These are phyloP conservation scores for Cavia porcellus DNA, from an alignment of 2,113 vertebrate genomes.

Conservation along the genomic window DNA sequence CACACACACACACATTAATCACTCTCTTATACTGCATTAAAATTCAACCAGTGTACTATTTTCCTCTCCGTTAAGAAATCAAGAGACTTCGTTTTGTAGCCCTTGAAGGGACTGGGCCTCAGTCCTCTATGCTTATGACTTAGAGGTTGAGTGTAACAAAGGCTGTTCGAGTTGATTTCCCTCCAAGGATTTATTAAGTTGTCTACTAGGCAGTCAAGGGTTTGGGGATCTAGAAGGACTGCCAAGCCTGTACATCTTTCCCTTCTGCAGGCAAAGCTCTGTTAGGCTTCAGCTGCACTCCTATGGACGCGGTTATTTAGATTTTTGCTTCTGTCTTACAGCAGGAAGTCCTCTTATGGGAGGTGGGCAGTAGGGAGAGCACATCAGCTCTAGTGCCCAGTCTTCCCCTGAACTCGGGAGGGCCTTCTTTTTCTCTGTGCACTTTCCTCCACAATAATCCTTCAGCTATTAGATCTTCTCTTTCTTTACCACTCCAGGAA, in stretches of 20 bases:
- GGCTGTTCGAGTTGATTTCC: neutral
- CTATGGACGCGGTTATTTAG: neutral
- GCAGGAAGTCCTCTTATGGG: neutral
- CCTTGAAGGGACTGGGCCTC: neutral
- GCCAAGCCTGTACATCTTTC: neutral
- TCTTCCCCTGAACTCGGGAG: neutral
- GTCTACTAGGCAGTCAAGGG: neutral
- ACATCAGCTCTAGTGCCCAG: neutral
- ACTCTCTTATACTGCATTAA: neutral
- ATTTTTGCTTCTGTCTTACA: neutral
- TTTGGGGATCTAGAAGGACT: neutral
- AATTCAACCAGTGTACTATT: neutral
- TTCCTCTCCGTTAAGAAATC: neutral
- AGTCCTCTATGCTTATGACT: neutral
- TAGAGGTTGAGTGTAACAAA: neutral
- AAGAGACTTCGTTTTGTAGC: neutral
- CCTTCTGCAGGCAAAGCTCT: neutral
- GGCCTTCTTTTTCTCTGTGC: neutral
- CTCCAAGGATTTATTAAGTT: neutral
- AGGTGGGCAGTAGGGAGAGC: neutral
- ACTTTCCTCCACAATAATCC: neutral
- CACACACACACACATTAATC: neutral
- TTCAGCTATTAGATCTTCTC: neutral
- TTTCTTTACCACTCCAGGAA: neutral
- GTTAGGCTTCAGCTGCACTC: neutral